Percentiles rank a stretch among this genome's conserved stretches.
These are phyloP conservation scores for Myotis yumanensis DNA, from an alignment of 2,113 vertebrate species.

Conservation along the genomic window DNA sequence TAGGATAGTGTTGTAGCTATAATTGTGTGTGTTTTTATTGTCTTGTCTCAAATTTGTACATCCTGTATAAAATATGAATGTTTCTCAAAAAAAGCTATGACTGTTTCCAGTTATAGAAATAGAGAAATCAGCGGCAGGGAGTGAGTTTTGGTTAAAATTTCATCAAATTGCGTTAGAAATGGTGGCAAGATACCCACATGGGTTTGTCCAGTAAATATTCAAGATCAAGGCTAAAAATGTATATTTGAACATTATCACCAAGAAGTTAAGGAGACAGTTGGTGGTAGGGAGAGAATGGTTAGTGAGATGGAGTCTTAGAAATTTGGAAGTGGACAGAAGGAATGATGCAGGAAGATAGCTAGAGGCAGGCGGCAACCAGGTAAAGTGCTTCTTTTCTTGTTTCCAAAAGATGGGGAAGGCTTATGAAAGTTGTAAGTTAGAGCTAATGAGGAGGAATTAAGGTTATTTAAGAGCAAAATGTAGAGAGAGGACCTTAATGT, in stretches of 20 bases:
- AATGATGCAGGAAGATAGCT: background rate
- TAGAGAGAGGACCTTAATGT: background rate
- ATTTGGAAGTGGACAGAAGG: background rate
- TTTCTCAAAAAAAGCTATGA: constrained; percentile 68
- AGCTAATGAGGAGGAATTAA: background rate
- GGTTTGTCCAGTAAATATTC: background rate
- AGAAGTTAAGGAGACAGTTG: background rate
- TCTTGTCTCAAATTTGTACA: constrained; percentile 83
- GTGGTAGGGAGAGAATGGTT: background rate
- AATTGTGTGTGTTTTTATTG: constrained; percentile 76
- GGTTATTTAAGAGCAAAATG: background rate
- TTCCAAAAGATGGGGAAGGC: background rate
- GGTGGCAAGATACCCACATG: background rate
- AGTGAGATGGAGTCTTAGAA: background rate
- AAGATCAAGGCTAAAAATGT: background rate
- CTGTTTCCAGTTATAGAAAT: constrained; percentile 39
- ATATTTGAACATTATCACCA: background rate
- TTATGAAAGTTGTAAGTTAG: background rate
- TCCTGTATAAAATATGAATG: constrained; percentile 80
- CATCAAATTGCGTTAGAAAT: background rate
- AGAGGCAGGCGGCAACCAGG: background rate
- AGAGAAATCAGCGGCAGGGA: background rate
- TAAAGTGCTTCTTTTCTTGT: background rate
- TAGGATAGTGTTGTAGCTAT: constrained; percentile 82
- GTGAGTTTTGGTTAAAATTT: background rate